Conservation (phyloP, 1,140 invertebrate genomes). For the Panagrolaimus sp. region DNA sequence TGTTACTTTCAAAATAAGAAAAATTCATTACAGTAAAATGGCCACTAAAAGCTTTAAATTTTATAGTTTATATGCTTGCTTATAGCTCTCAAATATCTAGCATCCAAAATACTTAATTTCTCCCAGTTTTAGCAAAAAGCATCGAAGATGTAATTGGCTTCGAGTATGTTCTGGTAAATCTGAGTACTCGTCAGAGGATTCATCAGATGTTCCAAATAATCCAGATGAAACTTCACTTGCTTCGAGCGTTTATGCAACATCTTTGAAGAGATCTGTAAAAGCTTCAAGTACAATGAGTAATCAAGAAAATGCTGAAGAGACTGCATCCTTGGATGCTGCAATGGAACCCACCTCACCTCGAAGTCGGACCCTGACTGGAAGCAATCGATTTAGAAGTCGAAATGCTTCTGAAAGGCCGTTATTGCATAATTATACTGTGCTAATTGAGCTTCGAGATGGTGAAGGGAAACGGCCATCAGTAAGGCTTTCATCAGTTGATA, state of each 20-base stretch:
- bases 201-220: conserved; percentile 18
- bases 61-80: no score
- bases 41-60: no score
- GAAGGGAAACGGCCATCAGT: conserved; percentile 47
- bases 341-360: background rate
- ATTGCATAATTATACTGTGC: conserved; percentile 42
- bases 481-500: conserved; percentile 43
- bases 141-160: background rate
- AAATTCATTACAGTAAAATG: no score
- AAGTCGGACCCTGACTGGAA: conserved; percentile 9
- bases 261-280: background rate
- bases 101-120: conserved; percentile 8
- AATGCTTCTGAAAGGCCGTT: conserved; percentile 6
- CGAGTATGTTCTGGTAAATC: conserved; percentile 7
- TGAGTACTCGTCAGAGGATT: conserved; percentile 30
- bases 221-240: conserved; percentile 20
- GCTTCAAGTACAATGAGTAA: conserved; percentile 4
- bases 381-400: background rate
- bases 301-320: conserved; percentile 14
- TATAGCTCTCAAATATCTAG: no score
- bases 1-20: no score
- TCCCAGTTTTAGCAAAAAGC: background rate
- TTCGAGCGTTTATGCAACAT: conserved; percentile 18
- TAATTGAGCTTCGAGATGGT: conserved; percentile 45
- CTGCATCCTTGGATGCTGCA: background rate